Conservation (phyloP, 2,888 invertebrate genomes). For the Diogma glabrata region DNA sequence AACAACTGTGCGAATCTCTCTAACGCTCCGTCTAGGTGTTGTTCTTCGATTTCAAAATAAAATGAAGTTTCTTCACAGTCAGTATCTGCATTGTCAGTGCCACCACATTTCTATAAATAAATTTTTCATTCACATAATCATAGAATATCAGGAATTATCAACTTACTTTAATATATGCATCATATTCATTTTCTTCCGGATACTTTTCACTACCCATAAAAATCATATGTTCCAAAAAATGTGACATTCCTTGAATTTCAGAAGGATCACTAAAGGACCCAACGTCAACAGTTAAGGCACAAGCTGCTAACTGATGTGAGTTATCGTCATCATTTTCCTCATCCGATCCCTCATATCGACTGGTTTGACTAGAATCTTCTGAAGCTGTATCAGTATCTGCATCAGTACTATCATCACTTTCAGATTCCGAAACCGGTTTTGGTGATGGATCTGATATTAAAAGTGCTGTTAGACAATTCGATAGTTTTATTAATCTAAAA, state of each 20-base stretch:
- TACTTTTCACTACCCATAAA: slow-evolving; percentile 91
- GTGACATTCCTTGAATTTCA: slow-evolving; percentile 67
- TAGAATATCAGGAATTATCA: no score
- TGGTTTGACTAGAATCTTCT: slow-evolving; percentile 7
- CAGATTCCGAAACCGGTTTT: slow-evolving; percentile 18
- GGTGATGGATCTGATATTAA: slow-evolving; percentile 53
- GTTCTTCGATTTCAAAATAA: slow-evolving; percentile 78
- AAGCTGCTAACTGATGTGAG: slow-evolving; percentile 49
- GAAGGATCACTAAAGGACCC: slow-evolving; percentile 70
- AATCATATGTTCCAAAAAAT: slow-evolving; percentile 83
- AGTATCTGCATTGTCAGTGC: slow-evolving; percentile 77
- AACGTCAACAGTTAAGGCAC: slow-evolving; percentile 61
- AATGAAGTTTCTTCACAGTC: slow-evolving; percentile 80
- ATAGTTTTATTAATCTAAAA: slow-evolving; percentile 48
- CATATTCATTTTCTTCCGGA: slow-evolving; percentile 75
- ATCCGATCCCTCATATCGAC: no score
- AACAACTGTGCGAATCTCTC: slow-evolving; percentile 86
- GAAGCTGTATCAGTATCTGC: not conserved
- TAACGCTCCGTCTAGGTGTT: slow-evolving; percentile 60
- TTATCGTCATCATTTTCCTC: no score
- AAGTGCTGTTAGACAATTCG: slow-evolving; percentile 60
- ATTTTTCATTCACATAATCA: slow-evolving; percentile 27
- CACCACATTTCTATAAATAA: slow-evolving; percentile 54
- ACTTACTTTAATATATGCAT: slow-evolving; percentile 53
- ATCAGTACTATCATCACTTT: slow-evolving; percentile 18